phyloP scores from a whole-genome alignment of 2,797 vertebrate species.

The Sebastes paucispinis region DNA sequence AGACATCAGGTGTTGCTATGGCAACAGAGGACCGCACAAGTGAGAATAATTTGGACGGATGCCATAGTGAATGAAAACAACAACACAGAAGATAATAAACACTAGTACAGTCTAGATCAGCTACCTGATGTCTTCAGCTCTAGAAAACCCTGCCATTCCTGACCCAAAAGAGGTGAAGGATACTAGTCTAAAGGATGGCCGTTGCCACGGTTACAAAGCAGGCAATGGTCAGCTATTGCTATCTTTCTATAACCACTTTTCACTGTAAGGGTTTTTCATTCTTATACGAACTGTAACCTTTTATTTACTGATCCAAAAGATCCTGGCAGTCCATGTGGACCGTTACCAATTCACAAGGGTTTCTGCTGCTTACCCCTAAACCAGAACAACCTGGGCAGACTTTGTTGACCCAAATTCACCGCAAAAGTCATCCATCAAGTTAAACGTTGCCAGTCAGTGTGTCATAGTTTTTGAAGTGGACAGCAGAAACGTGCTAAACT shows the following conservation, averaged over 20 bases:
- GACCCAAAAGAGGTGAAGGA: slow-evolving; percentile 5
- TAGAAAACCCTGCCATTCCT: slow-evolving; percentile 3
- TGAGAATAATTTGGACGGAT: slow-evolving; percentile 53
- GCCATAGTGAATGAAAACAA: slow-evolving; percentile 57
- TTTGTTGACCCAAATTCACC: background rate
- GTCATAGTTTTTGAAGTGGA: background rate
- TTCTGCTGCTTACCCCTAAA: background rate
- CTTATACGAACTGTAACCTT: background rate
- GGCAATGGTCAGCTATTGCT: slow-evolving; percentile 23
- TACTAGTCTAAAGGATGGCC: slow-evolving; percentile 20
- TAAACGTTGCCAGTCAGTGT: background rate
- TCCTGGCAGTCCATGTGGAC: background rate
- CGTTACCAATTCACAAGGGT: background rate
- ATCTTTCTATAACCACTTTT: slow-evolving; percentile 20
- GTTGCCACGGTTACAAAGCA: slow-evolving; percentile 61
- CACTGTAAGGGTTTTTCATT: background rate
- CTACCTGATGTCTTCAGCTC: background rate
- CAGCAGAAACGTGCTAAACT: slow-evolving; percentile 4
- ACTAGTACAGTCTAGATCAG: background rate
- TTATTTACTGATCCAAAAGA: background rate
- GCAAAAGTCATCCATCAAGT: slow-evolving; percentile 12
- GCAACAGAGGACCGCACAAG: slow-evolving; percentile 69
- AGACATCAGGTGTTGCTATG: slow-evolving; percentile 74
- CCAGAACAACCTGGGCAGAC: background rate
- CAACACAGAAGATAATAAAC: slow-evolving; percentile 39